phyloP scores from a whole-genome alignment of 2,797 vertebrate species.

The Spatula clypeata region DNA sequence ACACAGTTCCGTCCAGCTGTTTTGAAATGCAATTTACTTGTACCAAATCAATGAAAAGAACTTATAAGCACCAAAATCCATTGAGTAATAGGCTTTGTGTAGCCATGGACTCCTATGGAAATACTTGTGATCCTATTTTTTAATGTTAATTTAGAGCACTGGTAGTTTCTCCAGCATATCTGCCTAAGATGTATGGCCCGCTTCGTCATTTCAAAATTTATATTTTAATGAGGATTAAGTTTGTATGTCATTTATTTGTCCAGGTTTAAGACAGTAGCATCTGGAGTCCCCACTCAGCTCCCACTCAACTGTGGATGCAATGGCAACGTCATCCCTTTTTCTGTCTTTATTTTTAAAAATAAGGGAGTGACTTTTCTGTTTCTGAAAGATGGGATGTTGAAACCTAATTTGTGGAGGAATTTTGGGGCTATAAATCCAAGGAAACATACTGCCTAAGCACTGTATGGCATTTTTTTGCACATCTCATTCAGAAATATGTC shows the following conservation, averaged over 20 bases:
- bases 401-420: not conserved
- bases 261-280: not conserved
- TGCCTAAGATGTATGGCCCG: not conserved
- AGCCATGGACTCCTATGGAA: not conserved
- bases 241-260: not conserved
- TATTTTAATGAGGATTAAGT: not conserved
- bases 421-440: not conserved
- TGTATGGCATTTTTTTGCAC: not conserved
- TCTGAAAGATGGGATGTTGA: not conserved
- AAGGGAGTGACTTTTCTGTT: not conserved
- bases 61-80: not conserved
- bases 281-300: not conserved
- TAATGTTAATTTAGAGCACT: not conserved
- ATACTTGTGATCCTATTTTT: not conserved
- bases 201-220: not conserved
- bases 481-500: not conserved
- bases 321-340: not conserved
- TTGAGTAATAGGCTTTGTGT: not conserved
- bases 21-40: not conserved
- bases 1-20: not conserved
- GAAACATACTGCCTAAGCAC: rapidly evolving
- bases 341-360: not conserved
- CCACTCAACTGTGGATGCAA: not conserved
- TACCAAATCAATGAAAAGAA: not conserved
- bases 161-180: not conserved